These are phyloP conservation scores for Heliothis subflexa DNA, from an alignment of 1,140 invertebrate species.

Conservation along the genomic window DNA sequence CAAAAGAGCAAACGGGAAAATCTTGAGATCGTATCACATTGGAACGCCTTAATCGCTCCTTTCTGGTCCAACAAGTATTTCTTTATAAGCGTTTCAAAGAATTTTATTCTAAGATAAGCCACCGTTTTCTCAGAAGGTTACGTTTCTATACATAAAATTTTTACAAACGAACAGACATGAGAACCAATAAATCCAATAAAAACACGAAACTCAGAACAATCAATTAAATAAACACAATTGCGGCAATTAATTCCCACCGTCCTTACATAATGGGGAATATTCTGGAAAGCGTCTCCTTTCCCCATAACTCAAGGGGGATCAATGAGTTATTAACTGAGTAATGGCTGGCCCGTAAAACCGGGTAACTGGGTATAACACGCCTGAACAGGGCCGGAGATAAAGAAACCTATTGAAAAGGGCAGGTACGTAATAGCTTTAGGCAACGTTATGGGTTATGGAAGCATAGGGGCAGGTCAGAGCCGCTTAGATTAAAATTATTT, in stretches of 20 bases:
- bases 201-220: constrained; percentile 20
- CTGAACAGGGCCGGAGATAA: constrained; percentile 49
- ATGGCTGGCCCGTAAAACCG: constrained; percentile 51
- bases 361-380: constrained; percentile 42
- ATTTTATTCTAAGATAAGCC: too few relatives aligned
- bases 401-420: constrained; percentile 55
- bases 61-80: too few relatives aligned
- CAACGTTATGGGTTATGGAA: constrained; percentile 29
- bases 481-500: constrained; percentile 32
- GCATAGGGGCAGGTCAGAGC: constrained; percentile 22
- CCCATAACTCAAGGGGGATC: constrained; percentile 55
- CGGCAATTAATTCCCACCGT: constrained; percentile 46
- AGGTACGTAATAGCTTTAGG: constrained; percentile 42
- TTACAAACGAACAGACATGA: too few relatives aligned
- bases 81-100: too few relatives aligned
- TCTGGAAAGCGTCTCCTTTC: constrained; percentile 41
- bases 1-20: too few relatives aligned
- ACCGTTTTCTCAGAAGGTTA: not conserved
- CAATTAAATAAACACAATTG: constrained; percentile 43
- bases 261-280: constrained; percentile 47
- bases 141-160: too few relatives aligned
- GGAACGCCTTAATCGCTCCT: too few relatives aligned
- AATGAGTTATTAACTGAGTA: constrained; percentile 61
- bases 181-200: constrained; percentile 22
- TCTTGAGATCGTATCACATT: too few relatives aligned